Percentiles rank a stretch among this genome's conserved stretches.
Evolutionary conservation across 2,113 vertebrate genomes (phyloP).

Genomic region (Petaurus breviceps): DNA sequence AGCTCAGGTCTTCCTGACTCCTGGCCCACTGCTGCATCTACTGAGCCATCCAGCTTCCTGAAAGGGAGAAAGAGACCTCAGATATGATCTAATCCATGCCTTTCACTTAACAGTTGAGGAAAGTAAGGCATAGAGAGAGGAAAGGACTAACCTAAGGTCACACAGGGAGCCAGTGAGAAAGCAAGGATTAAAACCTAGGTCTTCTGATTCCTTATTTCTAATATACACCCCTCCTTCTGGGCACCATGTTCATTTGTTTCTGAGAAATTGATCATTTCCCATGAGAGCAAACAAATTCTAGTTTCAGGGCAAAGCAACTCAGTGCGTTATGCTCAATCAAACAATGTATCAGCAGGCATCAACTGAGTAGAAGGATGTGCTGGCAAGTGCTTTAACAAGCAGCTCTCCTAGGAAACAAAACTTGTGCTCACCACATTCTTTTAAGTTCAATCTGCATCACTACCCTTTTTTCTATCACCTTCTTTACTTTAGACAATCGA

Average conservation of each 20-base stretch:
- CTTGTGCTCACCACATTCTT: neutral
- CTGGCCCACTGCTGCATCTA: neutral
- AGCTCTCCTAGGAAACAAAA: neutral
- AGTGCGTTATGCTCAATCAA: neutral
- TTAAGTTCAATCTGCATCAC: neutral
- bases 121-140: neutral
- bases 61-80: neutral
- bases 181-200: neutral
- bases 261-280: neutral
- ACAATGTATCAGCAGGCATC: neutral
- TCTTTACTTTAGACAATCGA: neutral
- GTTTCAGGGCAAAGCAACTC: neutral
- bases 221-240: neutral
- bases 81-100: neutral
- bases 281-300: neutral
- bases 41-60: neutral
- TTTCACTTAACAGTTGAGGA: neutral
- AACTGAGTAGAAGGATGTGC: neutral
- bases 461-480: neutral
- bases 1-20: too few relatives aligned
- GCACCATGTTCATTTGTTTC: neutral
- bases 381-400: neutral
- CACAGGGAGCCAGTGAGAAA: neutral
- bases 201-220: neutral
- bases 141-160: neutral